Conservation (phyloP, 2,113 vertebrate genomes). For the Ophiodon elongatus region DNA sequence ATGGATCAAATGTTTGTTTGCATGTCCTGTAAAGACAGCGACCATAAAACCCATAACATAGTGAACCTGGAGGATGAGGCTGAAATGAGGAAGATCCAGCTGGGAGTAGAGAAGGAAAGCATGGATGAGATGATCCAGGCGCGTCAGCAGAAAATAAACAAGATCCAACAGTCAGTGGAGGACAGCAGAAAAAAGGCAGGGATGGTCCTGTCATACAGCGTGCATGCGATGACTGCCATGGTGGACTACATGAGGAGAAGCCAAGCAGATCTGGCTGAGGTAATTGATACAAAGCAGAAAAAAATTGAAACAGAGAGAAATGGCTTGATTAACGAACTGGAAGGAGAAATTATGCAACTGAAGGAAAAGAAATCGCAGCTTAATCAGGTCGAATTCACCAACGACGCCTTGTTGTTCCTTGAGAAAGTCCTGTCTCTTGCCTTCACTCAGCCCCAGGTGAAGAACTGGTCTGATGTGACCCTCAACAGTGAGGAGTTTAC, state of each 20-base stretch:
- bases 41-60: constrained; percentile 44
- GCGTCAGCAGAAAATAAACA: constrained; percentile 44
- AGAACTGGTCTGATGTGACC: constrained; percentile 46
- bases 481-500: constrained; percentile 6
- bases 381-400: not conserved
- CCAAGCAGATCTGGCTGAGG: constrained; percentile 47
- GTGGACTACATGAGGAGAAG: constrained; percentile 57
- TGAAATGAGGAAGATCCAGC: constrained; percentile 5
- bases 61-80: constrained; percentile 57
- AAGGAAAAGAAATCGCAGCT: constrained; percentile 36
- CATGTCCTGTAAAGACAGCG: constrained; percentile 11
- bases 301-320: constrained; percentile 30
- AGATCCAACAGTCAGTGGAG: constrained; percentile 38
- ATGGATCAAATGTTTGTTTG: constrained; percentile 52
- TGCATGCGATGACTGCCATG: constrained; percentile 21
- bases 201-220: constrained; percentile 22
- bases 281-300: constrained; percentile 42
- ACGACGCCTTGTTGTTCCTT: constrained; percentile 39
- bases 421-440: constrained; percentile 18
- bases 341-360: constrained; percentile 61
- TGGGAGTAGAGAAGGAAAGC: not conserved
- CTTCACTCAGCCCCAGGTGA: constrained; percentile 17
- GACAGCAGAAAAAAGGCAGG: constrained; percentile 22
- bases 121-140: constrained; percentile 17
- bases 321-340: constrained; percentile 49